Percentiles rank a stretch among this genome's conserved stretches.
Evolutionary conservation across 1,140 invertebrate species (phyloP).

Genomic region (Drosophila ironensis): DNA sequence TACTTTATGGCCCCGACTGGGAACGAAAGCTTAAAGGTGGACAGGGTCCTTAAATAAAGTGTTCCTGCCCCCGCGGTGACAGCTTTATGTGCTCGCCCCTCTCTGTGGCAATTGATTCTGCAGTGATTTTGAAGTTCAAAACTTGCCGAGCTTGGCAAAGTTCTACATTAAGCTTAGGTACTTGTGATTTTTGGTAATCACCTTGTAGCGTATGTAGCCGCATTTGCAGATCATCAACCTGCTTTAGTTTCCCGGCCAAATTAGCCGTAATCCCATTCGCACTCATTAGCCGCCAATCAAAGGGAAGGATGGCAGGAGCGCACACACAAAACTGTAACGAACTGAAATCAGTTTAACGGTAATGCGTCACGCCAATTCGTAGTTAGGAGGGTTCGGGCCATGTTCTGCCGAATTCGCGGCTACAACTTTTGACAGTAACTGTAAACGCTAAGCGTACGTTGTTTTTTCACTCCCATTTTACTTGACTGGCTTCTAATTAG

Average conservation of each 20-base stretch:
- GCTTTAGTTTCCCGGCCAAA: conserved; percentile 9
- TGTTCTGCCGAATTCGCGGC: conserved; percentile 30
- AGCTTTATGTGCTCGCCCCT: conserved; percentile 13
- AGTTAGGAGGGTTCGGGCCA: conserved; percentile 44
- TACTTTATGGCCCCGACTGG: conserved; percentile 23
- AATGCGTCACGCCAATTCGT: conserved; percentile 60
- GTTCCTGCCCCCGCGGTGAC: background rate
- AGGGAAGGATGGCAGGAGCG: background rate
- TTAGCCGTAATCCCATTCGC: conserved; percentile 15
- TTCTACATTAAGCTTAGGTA: background rate
- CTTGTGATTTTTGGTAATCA: background rate
- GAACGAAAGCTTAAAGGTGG: conserved; percentile 19
- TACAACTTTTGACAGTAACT: conserved; percentile 67
- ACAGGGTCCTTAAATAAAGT: conserved; percentile 8
- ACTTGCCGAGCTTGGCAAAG: no score
- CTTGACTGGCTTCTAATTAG: conserved; percentile 60
- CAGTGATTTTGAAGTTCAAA: background rate
- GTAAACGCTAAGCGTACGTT: conserved; percentile 46
- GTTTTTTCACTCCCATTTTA: conserved; percentile 26
- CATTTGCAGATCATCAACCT: background rate
- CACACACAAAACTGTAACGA: background rate
- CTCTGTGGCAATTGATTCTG: conserved; percentile 10
- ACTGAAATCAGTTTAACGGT: conserved; percentile 51
- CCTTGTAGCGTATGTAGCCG: no score
- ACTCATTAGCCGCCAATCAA: conserved; percentile 27